These are phyloP conservation scores for Drosophila athabasca DNA, from an alignment of 1,140 invertebrate species.

Conservation along the genomic window DNA sequence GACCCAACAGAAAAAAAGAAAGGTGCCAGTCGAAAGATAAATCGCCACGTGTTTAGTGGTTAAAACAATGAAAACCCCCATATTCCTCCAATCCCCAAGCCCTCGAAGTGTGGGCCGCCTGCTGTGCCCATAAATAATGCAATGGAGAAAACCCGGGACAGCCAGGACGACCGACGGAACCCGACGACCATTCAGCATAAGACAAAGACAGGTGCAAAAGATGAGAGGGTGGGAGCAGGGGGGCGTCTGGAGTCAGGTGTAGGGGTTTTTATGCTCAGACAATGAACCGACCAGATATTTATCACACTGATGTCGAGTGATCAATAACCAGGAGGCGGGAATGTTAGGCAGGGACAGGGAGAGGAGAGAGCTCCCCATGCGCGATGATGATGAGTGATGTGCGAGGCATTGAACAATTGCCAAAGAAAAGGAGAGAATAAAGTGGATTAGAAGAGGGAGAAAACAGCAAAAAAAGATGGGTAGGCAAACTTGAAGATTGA, in stretches of 20 bases:
- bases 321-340: slow-evolving; percentile 28
- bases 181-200: slow-evolving; percentile 26
- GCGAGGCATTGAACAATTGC: slow-evolving; percentile 10
- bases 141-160: slow-evolving; percentile 8
- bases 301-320: slow-evolving; percentile 44
- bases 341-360: neutral
- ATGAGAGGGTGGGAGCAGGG: neutral
- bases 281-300: slow-evolving; percentile 44
- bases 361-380: neutral
- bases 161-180: neutral
- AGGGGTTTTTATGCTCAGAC: slow-evolving; percentile 29
- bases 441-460: neutral
- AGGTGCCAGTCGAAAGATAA: slow-evolving; percentile 34
- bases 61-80: slow-evolving; percentile 28
- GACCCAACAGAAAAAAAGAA: neutral
- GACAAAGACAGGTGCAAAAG: slow-evolving; percentile 42
- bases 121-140: slow-evolving; percentile 52
- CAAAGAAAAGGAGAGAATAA: slow-evolving; percentile 2
- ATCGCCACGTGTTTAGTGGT: slow-evolving; percentile 42
- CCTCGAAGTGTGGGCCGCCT: slow-evolving; percentile 12
- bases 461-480: no score
- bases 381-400: slow-evolving; percentile 36
- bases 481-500: no score
- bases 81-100: neutral
- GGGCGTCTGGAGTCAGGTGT: slow-evolving; percentile 1